Conservation (phyloP, 53 echinoderm and acorn worm genomes). For the Patiria pectinifera region DNA sequence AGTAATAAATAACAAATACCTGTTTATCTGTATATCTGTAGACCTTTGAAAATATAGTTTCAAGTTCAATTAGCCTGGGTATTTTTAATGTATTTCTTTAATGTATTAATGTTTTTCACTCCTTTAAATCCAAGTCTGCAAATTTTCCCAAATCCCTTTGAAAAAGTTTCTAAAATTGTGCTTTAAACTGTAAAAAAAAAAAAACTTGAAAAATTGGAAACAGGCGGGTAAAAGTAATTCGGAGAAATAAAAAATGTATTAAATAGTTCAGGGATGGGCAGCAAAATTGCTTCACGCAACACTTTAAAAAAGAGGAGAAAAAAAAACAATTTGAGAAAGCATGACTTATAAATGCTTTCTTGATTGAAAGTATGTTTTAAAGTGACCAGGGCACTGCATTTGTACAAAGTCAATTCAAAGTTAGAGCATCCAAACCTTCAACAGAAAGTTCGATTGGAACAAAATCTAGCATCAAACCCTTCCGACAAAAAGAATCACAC, state of each 20-base stretch:
- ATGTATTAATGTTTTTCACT: background rate
- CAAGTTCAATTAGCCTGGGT: background rate
- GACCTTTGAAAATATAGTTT: background rate
- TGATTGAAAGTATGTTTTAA: background rate
- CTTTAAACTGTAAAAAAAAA: background rate
- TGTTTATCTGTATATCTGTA: background rate
- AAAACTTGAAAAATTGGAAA: background rate
- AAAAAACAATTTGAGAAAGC: background rate
- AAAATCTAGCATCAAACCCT: background rate
- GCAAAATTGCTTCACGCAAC: background rate
- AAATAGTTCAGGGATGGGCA: background rate
- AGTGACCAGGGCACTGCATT: background rate
- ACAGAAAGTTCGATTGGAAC: background rate
- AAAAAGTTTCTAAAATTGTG: background rate
- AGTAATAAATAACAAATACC: background rate
- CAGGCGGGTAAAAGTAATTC: background rate
- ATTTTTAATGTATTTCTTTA: background rate
- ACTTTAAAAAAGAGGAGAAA: background rate
- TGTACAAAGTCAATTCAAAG: background rate
- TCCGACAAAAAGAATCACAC: background rate
- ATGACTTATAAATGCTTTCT: background rate
- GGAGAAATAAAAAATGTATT: background rate
- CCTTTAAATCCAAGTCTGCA: background rate
- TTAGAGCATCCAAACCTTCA: background rate
- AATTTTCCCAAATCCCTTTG: background rate